Conservation (phyloP, 2,888 invertebrate genomes). For the Hydraecia micacea region DNA sequence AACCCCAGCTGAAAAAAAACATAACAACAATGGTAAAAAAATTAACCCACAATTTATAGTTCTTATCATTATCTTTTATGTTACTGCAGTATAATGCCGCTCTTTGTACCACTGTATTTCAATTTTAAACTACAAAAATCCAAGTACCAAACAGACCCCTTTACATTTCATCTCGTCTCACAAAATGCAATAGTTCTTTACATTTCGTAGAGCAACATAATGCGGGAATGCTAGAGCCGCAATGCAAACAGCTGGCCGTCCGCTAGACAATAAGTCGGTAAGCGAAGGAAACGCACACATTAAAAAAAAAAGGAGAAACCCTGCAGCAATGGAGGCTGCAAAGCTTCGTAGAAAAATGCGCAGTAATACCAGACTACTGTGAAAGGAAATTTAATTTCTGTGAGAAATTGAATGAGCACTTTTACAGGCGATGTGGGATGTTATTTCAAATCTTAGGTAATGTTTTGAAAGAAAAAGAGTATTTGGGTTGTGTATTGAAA, state of each 20-base stretch:
- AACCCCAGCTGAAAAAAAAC: neutral
- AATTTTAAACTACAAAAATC: conserved; percentile 18
- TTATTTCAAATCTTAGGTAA: conserved; percentile 2
- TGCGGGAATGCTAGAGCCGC: conserved; percentile 76
- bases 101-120: conserved; percentile 16
- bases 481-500: neutral
- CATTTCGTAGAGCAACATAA: conserved; percentile 57
- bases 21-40: neutral
- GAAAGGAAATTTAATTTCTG: conserved; percentile 43
- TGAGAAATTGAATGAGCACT: conserved; percentile 29
- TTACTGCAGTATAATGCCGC: neutral
- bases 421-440: conserved; percentile 2
- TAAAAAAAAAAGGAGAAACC: conserved; percentile 49
- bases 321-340: conserved; percentile 35
- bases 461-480: neutral
- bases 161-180: conserved; percentile 33
- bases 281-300: conserved; percentile 71
- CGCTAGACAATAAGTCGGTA: conserved; percentile 75
- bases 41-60: neutral
- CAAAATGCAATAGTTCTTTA: conserved; percentile 46
- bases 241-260: conserved; percentile 76
- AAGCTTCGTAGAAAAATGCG: conserved; percentile 45
- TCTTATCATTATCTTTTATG: neutral
- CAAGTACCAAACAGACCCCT: conserved; percentile 10
- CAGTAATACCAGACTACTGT: conserved; percentile 55